Evolutionary conservation across 1,140 invertebrate species (phyloP).

Genomic region (Apis florea): DNA sequence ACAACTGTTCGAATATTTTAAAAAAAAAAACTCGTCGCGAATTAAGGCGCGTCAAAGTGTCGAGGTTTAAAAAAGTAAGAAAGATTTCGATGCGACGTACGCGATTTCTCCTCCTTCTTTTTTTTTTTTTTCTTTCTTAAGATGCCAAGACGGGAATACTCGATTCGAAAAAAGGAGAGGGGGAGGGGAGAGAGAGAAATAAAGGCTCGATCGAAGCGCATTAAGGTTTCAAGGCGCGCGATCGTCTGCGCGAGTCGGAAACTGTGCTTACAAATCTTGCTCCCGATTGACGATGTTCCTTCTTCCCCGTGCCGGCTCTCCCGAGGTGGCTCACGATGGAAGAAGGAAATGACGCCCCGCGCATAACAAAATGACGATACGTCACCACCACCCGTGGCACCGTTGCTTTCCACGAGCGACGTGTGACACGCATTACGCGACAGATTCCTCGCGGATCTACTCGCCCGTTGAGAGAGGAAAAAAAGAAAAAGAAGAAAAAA

Average conservation of each 20-base stretch:
- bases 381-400: slow-evolving; percentile 52
- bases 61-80: no score
- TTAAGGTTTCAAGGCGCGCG: slow-evolving; percentile 36
- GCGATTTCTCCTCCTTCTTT: background rate
- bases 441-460: slow-evolving; percentile 42
- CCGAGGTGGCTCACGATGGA: slow-evolving; percentile 41
- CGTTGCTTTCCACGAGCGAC: slow-evolving; percentile 61
- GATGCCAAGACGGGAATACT: background rate
- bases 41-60: no score
- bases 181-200: no score
- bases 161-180: background rate
- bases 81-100: no score
- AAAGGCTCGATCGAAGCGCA: background rate
- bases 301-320: slow-evolving; percentile 30
- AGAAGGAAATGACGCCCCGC: slow-evolving; percentile 70
- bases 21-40: no score
- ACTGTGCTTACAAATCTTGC: slow-evolving; percentile 47
- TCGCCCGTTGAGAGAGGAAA: background rate
- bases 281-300: slow-evolving; percentile 42
- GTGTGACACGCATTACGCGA: slow-evolving; percentile 66
- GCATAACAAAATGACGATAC: slow-evolving; percentile 68
- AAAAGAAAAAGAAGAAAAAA: background rate
- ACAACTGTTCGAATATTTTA: no score
- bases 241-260: slow-evolving; percentile 28
- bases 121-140: background rate